A percentile compares a stretch with the other conserved stretches of the same genome.
These are phyloP conservation scores for Gymnogyps californianus DNA, from an alignment of 2,113 vertebrate genomes.

Conservation along the genomic window DNA sequence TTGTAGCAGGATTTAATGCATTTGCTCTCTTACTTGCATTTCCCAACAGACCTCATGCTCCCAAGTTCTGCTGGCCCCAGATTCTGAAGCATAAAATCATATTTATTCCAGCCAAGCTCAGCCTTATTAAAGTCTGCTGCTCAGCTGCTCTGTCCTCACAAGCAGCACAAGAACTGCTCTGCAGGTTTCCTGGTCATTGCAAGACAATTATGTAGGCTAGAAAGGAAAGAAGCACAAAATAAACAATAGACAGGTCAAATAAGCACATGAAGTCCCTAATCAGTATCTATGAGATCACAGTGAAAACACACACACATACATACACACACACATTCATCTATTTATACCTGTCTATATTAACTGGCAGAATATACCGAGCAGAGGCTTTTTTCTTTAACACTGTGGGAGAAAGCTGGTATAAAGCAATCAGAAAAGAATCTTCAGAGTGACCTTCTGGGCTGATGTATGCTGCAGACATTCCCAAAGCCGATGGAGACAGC, in stretches of 20 bases:
- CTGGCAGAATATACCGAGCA: background rate
- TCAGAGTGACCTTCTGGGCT: background rate
- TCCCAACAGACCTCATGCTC: background rate
- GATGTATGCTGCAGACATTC: background rate
- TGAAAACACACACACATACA: background rate
- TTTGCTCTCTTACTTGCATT: background rate
- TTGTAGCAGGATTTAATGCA: background rate
- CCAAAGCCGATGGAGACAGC: slow-evolving; percentile 12
- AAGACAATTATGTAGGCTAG: background rate
- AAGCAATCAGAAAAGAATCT: background rate
- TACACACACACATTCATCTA: background rate
- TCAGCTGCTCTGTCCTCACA: background rate
- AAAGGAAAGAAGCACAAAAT: background rate
- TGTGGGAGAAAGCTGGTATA: background rate
- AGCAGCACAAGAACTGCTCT: background rate
- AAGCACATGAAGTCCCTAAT: background rate
- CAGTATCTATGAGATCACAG: background rate
- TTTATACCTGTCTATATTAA: background rate
- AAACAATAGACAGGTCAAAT: background rate
- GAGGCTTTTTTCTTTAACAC: background rate
- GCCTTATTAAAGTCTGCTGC: background rate
- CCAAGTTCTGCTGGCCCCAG: background rate
- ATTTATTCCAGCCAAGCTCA: background rate
- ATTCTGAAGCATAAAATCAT: background rate
- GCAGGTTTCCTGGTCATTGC: background rate